These are phyloP conservation scores for Trichomalopsis sarcophagae DNA, from an alignment of 1,140 invertebrate species.

Conservation along the genomic window DNA sequence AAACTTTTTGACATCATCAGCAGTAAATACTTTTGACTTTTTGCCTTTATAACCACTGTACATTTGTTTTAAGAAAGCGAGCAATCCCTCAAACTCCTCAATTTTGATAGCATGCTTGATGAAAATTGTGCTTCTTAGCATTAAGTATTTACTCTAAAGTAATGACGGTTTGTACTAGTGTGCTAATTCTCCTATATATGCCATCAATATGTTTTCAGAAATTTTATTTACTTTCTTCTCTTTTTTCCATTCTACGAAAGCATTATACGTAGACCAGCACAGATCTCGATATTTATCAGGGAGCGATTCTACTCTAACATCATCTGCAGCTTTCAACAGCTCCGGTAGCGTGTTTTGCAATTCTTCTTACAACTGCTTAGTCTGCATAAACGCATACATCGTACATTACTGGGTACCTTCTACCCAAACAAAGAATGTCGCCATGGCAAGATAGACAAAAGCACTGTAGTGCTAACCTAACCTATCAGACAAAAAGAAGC, in stretches of 20 bases:
- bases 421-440: too few relatives aligned
- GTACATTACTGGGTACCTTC: too few relatives aligned
- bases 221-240: neutral
- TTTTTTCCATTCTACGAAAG: constrained; percentile 14
- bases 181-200: constrained; percentile 45
- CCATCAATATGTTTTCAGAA: constrained; percentile 17
- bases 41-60: constrained; percentile 46
- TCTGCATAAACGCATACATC: too few relatives aligned
- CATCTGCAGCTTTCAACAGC: too few relatives aligned
- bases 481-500: too few relatives aligned
- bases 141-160: constrained; percentile 47
- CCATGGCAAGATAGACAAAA: too few relatives aligned
- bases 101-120: constrained; percentile 42
- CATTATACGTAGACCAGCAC: neutral
- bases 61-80: constrained; percentile 43
- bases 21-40: constrained; percentile 47
- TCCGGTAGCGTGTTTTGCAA: too few relatives aligned
- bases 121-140: constrained; percentile 47
- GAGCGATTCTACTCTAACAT: neutral
- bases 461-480: too few relatives aligned
- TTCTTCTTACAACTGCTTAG: too few relatives aligned
- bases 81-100: constrained; percentile 26
- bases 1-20: constrained; percentile 35
- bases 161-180: constrained; percentile 33
- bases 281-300: neutral